phyloP scores from a whole-genome alignment of 2,113 vertebrate species.

The Athene noctua region DNA sequence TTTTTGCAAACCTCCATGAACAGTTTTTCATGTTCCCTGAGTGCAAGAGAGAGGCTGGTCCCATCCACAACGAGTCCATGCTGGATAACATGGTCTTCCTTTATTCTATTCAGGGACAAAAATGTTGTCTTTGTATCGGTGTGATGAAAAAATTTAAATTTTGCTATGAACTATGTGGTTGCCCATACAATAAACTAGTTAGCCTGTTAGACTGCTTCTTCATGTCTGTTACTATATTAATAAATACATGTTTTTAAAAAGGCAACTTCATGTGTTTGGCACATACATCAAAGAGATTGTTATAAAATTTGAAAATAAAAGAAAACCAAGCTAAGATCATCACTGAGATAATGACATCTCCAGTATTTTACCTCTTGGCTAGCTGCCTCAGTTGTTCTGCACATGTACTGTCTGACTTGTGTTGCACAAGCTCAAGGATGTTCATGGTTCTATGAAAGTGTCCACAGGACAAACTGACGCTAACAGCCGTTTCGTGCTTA shows the following conservation, averaged over 20 bases:
- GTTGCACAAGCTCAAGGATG: conserved; percentile 91
- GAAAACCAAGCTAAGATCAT: neutral
- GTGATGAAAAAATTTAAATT: accelerated
- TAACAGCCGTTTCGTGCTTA: conserved; percentile 95
- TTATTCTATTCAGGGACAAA: conserved; percentile 78
- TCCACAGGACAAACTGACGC: conserved; percentile 93
- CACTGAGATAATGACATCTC: neutral
- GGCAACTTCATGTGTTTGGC: neutral
- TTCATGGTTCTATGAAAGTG: conserved; percentile 97
- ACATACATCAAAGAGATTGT: neutral
- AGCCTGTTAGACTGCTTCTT: neutral
- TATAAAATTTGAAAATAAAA: neutral
- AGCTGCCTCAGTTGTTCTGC: conserved; percentile 89
- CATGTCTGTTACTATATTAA: neutral
- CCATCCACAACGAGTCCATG: conserved; percentile 96
- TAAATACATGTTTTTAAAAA: neutral
- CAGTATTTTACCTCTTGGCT: conserved; percentile 80
- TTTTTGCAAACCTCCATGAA: conserved; percentile 97
- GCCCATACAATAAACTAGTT: neutral
- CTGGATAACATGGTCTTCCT: conserved; percentile 94
- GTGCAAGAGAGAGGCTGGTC: conserved; percentile 92
- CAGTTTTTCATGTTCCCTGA: conserved; percentile 94
- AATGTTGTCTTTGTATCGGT: neutral
- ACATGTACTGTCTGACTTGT: conserved; percentile 90
- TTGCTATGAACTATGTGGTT: neutral